Base-by-base conservation (phyloP, 2,888 invertebrate genomes). In the Torymus tubicola region DNA sequence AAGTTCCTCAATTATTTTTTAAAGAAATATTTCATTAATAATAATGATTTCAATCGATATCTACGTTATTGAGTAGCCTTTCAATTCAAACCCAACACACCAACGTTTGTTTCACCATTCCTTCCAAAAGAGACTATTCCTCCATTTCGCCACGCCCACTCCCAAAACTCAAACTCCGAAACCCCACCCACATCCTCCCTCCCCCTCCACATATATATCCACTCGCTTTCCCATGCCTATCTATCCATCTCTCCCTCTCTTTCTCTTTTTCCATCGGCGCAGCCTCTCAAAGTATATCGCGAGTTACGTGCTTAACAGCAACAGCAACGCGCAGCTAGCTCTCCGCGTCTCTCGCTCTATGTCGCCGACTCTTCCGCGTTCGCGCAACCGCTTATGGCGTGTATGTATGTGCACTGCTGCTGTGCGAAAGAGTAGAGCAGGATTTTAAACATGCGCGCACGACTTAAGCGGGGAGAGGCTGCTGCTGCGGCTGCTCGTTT, bases 321-420 rank as follows among this genome's bases (percentile, higher is more conserved):
- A n/a, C n/a, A n/a, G n/a, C n/a, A n/a, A n/a, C n/a, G n/a, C n/a
- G n/a, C n/a, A n/a, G n/a, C n/a, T n/a, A 31, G 2, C 31, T 3
- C 31, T 31, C 31, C 5, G 0, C 31, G 31, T 31, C 31, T 31
- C 31, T 31, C 31, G n/a, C n/a, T n/a, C n/a, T n/a, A n/a, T 31
- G 31, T 31, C 70, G 80, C 83, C 84, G 85, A 85, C 87, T 89
- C 89, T 89, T 89, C 89, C 89, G 89, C 87, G 89, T 89, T 89
- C 86, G 86, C 86, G 88, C 85, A 86, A 88, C 88, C 88, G 86
- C 87, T 88, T 87, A 87, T 84, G 86, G 86, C 85, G 55, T 50
- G 58, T 70, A 55, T 24, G 53, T 65, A 31, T 18, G 50, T n/a
- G 53, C 71, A 3, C 24, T 24, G 24, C 24, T 24, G 3, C 8